Conservation (phyloP, 2,113 vertebrate genomes). For the Atractosteus spatula region DNA sequence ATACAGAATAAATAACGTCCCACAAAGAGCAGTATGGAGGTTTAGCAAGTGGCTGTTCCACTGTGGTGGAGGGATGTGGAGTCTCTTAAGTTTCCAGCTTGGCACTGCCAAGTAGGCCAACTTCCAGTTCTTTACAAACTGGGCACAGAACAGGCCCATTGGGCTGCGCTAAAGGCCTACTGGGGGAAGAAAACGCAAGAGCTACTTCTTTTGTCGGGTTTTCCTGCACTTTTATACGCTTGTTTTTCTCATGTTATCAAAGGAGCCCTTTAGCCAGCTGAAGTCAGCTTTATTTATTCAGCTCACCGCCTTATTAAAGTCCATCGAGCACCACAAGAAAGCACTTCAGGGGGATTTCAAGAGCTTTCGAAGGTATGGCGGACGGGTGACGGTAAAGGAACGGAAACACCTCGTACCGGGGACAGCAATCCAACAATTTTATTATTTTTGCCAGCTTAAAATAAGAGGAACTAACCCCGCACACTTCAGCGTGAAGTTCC, state of each 20-base stretch:
- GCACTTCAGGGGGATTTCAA: neutral
- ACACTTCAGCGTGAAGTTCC: no score
- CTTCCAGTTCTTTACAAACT: conserved; percentile 1
- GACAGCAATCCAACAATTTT: no score
- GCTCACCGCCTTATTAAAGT: neutral
- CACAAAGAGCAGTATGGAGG: neutral
- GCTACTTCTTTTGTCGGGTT: neutral
- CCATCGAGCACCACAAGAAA: neutral
- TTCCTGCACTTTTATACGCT: neutral
- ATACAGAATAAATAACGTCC: neutral
- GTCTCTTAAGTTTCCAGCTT: neutral
- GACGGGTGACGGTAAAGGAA: no score
- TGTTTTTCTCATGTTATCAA: neutral
- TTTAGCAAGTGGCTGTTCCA: neutral
- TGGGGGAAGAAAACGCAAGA: neutral
- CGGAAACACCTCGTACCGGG: no score
- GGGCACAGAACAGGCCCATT: neutral
- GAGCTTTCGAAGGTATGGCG: neutral
- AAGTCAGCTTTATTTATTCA: neutral
- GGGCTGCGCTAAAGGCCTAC: neutral
- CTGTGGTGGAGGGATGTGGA: neutral
- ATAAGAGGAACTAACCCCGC: no score
- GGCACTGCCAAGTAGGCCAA: conserved; percentile 4
- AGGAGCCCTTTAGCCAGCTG: neutral
- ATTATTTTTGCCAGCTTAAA: no score